Percentiles rank a stretch among this genome's conserved stretches.
phyloP scores from a whole-genome alignment of 2,888 invertebrate species.

The Melanophora roralis region DNA sequence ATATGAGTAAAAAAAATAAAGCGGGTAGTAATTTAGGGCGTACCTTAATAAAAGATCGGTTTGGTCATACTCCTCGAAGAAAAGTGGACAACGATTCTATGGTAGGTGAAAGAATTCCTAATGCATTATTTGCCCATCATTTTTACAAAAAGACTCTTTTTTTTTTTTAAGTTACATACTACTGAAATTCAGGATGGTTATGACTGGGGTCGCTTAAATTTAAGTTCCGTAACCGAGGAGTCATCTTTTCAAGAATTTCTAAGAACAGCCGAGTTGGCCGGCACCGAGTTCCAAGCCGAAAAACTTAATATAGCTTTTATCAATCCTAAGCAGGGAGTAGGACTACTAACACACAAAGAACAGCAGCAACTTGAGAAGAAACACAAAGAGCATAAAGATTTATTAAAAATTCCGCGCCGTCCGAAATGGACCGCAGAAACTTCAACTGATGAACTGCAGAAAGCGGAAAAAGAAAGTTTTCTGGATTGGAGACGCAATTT shows the following conservation, averaged over 20 bases:
- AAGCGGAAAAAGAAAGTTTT: conserved; percentile 89
- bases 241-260: conserved; percentile 97
- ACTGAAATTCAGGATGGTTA: conserved; percentile 93
- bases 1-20: conserved; percentile 87
- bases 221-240: conserved; percentile 96
- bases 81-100: conserved; percentile 85
- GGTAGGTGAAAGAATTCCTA: conserved; percentile 78
- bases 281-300: conserved; percentile 94
- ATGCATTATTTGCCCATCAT: no score
- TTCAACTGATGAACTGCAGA: conserved; percentile 87
- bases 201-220: conserved; percentile 92
- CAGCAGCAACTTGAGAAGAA: conserved; percentile 78
- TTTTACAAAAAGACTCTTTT: not conserved
- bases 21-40: conserved; percentile 79
- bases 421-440: conserved; percentile 89
- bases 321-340: conserved; percentile 80
- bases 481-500: conserved; percentile 93
- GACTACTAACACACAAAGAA: conserved; percentile 81
- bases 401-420: conserved; percentile 89
- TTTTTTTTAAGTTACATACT: conserved; percentile 82
- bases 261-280: conserved; percentile 95
- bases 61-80: conserved; percentile 81
- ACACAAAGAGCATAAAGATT: conserved; percentile 80
- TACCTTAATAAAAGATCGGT: conserved; percentile 86
- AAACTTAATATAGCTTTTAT: conserved; percentile 90